Evolutionary conservation across 1,140 invertebrate species (phyloP), one percentile per base, ranked within the genome.

Genomic region (Anoplolepis gracilipes): DNA sequence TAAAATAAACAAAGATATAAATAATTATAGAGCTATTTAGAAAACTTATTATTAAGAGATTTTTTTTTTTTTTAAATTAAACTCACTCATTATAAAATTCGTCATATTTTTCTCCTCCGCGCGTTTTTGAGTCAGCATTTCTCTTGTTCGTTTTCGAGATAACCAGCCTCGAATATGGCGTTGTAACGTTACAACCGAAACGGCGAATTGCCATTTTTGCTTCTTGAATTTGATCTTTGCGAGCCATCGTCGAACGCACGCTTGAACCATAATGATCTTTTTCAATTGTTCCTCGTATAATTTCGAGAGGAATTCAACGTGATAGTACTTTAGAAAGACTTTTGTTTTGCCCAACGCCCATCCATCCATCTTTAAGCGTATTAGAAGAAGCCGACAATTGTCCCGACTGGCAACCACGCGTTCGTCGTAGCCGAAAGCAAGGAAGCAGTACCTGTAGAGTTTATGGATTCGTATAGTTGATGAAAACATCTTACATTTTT

Each of bases 321-420:
- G 97, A 91, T 98, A 98, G 92, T 98, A 98, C 91, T 98, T 98
- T 0, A 98, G 95, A 92, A 98, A 98, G 5, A 98, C 97, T 96
- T 98, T 98, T 0, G 97, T 97, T 91, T 97, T 97, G 28, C 97
- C 97, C n/a, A 98, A 94, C 13, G 97, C 97, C 97, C 97, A 98
- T 53, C 97, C 97, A 86, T 98, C 97, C 96, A 98, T 96, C 92
- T 97, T 97, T 0, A 98, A 92, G 75, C 97, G 96, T 10, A 97
- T 90, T 25, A 98, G 93, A 5, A 98, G 93, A 2, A 97, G 92
- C 11, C 96, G 96, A 93, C 97, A 98, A 86, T 97, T 97, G 86
- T 98, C 97, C 81, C 96, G 96, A 88, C 96, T 97, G 13, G 97
- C 96, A 13, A 96, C 95, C 1, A 98, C 96, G 75, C 96, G 94